These are phyloP conservation scores for Eristalinus aeneus DNA, from an alignment of 2,888 invertebrate species.

Conservation along the genomic window DNA sequence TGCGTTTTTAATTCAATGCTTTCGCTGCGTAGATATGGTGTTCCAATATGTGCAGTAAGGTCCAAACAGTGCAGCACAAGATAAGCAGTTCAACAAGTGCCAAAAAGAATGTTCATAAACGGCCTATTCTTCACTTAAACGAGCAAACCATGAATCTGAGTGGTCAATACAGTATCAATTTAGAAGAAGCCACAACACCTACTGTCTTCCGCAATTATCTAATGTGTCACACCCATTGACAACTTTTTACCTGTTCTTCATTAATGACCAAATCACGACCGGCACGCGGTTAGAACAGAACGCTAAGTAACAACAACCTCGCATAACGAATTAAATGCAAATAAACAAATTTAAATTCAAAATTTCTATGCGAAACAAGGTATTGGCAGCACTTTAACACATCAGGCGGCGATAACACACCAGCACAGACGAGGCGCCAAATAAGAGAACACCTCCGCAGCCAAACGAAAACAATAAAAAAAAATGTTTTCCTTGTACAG, in stretches of 20 bases:
- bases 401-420: not conserved
- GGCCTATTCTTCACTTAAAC: too few species aligned
- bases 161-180: too few species aligned
- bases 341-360: not conserved
- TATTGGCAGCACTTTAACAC: not conserved
- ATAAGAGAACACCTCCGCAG: not conserved
- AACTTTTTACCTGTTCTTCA: not conserved
- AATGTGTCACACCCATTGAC: not conserved
- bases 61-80: too few species aligned
- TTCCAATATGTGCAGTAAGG: too few species aligned
- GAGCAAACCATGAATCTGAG: too few species aligned
- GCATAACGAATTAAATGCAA: not conserved
- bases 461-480: not conserved
- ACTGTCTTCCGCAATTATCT: too few species aligned
- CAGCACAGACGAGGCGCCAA: conserved; percentile 15
- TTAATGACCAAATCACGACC: not conserved
- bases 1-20: too few species aligned
- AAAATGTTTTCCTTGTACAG: not conserved
- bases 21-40: too few species aligned
- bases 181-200: too few species aligned
- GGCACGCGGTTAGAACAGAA: not conserved
- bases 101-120: too few species aligned
- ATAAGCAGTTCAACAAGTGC: too few species aligned
- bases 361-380: not conserved
- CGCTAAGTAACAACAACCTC: not conserved